Evolutionary conservation across 1,140 invertebrate species (phyloP).

Genomic region (Trialeurodes vaporariorum): DNA sequence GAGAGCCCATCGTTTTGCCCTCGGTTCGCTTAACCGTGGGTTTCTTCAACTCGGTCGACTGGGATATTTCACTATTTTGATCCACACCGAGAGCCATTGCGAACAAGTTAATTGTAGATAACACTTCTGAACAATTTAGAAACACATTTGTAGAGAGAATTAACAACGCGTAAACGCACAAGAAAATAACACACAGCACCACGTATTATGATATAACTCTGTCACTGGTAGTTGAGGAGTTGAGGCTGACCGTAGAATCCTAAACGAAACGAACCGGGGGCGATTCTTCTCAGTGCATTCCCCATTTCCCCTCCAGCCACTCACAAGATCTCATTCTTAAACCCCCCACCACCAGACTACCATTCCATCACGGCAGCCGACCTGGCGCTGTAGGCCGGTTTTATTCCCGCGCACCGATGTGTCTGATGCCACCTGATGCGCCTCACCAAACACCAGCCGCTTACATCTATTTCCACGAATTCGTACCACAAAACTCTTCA

Average conservation of each 20-base stretch:
- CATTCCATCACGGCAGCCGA: background rate
- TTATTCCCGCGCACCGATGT: background rate
- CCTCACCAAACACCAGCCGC: background rate
- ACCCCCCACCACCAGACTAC: background rate
- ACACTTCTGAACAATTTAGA: no score
- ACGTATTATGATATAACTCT: background rate
- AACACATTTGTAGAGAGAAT: background rate
- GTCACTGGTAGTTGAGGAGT: background rate
- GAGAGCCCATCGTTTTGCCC: constrained; percentile 44
- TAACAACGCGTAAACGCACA: no score
- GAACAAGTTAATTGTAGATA: background rate
- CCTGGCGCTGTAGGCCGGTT: background rate
- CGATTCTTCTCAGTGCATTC: background rate
- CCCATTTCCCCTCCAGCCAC: background rate
- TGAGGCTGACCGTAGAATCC: background rate
- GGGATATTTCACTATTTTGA: background rate
- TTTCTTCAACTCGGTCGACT: background rate
- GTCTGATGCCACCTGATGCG: background rate
- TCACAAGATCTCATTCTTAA: background rate
- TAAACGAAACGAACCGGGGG: background rate
- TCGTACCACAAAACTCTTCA: no score
- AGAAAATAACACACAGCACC: background rate
- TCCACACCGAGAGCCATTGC: background rate
- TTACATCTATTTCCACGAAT: no score
- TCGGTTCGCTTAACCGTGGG: constrained; percentile 15